These are phyloP conservation scores for Drosophila buzzatii DNA, from an alignment of 2,888 invertebrate genomes.

Conservation along the genomic window DNA sequence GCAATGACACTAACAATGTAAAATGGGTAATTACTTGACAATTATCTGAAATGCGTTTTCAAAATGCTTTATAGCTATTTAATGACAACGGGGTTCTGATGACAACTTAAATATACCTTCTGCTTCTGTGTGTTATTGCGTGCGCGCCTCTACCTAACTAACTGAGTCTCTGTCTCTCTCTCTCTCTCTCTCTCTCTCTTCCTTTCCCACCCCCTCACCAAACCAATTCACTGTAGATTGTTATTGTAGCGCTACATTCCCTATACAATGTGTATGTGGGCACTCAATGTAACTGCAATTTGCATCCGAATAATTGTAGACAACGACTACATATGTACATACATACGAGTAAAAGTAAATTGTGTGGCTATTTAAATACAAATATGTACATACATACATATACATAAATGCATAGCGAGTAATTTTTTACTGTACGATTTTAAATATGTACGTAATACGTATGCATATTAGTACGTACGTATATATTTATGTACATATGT, in stretches of 20 bases:
- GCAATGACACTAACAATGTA: constrained; percentile 57
- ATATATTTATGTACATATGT: too few species aligned
- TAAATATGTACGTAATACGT: too few species aligned
- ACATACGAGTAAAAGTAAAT: too few species aligned
- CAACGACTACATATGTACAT: too few species aligned
- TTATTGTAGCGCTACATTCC: not conserved
- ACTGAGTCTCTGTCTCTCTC: not conserved
- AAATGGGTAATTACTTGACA: constrained; percentile 71
- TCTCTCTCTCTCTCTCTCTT: not conserved
- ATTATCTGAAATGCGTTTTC: constrained; percentile 76
- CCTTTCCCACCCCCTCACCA: not conserved
- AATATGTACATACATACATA: too few species aligned
- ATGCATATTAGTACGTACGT: too few species aligned
- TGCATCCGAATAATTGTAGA: constrained; percentile 43
- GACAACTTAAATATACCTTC: constrained; percentile 71
- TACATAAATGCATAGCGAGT: too few species aligned
- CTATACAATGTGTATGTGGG: constrained; percentile 14
- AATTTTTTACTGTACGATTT: too few species aligned
- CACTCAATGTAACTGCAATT: constrained; percentile 54
- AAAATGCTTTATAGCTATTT: constrained; percentile 68
- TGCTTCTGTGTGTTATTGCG: constrained; percentile 22
- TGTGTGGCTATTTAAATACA: too few species aligned
- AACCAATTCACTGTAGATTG: not conserved
- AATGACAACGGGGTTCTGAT: constrained; percentile 75
- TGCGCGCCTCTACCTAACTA: not conserved